Evolutionary conservation across 2,888 invertebrate genomes (phyloP).

Genomic region (Saturnia pavonia): DNA sequence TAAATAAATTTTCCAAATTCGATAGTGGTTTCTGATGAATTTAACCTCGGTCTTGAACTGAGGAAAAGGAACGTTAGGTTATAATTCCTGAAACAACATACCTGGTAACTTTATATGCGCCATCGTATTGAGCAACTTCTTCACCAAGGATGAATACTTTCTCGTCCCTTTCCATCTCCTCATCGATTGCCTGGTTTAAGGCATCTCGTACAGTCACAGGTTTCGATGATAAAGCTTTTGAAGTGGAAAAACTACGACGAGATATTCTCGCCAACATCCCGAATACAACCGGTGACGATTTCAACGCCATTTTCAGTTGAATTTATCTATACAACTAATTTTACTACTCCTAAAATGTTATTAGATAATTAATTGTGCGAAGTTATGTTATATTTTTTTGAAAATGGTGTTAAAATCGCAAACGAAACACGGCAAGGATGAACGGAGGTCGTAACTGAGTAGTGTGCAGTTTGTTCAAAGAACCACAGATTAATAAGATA

Average conservation of each 20-base stretch:
- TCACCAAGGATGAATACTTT: slow-evolving; percentile 96
- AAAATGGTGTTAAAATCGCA: slow-evolving; percentile 60
- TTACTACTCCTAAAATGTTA: slow-evolving; percentile 41
- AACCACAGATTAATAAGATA: too few species aligned
- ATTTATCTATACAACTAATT: slow-evolving; percentile 41
- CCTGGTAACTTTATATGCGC: slow-evolving; percentile 96
- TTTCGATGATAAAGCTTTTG: slow-evolving; percentile 68
- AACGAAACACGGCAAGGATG: slow-evolving; percentile 63
- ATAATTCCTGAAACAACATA: slow-evolving; percentile 34
- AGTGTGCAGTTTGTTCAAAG: slow-evolving; percentile 35
- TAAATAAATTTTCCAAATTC: slow-evolving; percentile 8
- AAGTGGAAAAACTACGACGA: slow-evolving; percentile 70
- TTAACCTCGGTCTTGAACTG: neutral
- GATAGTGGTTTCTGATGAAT: neutral
- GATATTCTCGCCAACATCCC: slow-evolving; percentile 57
- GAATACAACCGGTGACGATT: slow-evolving; percentile 69
- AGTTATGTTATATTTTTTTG: slow-evolving; percentile 41
- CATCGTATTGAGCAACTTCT: slow-evolving; percentile 99
- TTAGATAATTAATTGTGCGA: slow-evolving; percentile 36
- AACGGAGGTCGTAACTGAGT: slow-evolving; percentile 70
- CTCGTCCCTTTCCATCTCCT: slow-evolving; percentile 97
- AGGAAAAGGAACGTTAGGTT: slow-evolving; percentile 25
- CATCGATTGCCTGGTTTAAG: slow-evolving; percentile 96
- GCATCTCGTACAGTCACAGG: slow-evolving; percentile 98
- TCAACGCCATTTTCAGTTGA: slow-evolving; percentile 72